Base-by-base conservation (phyloP, 92 coral and sea anemone species). In the Siderastrea siderea region DNA sequence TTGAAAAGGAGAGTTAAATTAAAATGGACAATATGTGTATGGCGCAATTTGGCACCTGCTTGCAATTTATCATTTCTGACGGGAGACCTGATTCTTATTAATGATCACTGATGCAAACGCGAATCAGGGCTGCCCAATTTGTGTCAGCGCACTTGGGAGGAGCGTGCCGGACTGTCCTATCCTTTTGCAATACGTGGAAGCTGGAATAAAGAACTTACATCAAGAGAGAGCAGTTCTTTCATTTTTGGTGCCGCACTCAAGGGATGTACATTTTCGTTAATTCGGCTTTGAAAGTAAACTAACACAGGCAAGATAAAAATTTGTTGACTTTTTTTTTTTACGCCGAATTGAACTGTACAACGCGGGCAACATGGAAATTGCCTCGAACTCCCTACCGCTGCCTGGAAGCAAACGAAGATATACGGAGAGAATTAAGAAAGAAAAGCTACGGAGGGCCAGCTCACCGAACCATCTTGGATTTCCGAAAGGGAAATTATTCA, bases 351-450 rank as follows among this genome's bases (percentile, higher is more conserved):
- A 16, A 52, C 16, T 50, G 16, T 47, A 38, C 11, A 5, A 78
- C 44, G 13, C 12, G 44, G 4, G 9, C 26, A 17, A 54, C 8
- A 81, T 69, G 86, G 86, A 81, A 81, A 53, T 68, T 44, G 6
- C 84, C 8, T 12, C 66, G 50, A 69, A 7, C n/a, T 17, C 78
- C 13, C 78, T 74, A 6, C 47, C 59, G 11, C 43, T 68, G 5
- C 77, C 77, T 57, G 77, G 58, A 16, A 15, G 77, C 68, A 70
- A 68, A 47, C 53, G 86, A 44, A 55, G 68, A 57, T 83, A 83
- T 51, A 49, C 59, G 6, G 87, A 72, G 19, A 72, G 61, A 74
- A 5, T 74, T 12, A 83, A 83, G 72, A 83, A 61, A 38, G 87
- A 83, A 10, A 83, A 73, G 62, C 49, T 49, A 3, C 87, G 68